These are phyloP conservation scores for Drosophila watanabei DNA, from an alignment of 1,140 invertebrate genomes.

Conservation along the genomic window DNA sequence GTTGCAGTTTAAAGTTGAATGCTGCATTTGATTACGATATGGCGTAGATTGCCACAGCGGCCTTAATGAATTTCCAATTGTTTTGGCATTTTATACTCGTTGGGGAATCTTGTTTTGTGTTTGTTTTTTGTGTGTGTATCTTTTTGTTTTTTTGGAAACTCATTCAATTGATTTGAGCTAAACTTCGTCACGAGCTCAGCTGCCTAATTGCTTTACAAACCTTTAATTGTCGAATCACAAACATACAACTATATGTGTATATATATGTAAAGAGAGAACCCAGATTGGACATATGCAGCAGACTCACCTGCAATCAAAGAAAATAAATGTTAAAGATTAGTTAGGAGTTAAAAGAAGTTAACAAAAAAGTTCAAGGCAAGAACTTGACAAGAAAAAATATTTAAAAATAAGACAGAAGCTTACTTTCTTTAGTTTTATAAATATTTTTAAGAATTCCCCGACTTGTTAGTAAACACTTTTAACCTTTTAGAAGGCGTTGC, in stretches of 20 bases:
- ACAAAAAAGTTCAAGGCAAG: not conserved
- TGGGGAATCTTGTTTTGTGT: conserved; percentile 25
- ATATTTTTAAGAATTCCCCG: not conserved
- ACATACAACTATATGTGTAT: conserved; percentile 7
- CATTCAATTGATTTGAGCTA: conserved; percentile 53
- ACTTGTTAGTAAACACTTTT: not conserved
- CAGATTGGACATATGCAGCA: conserved; percentile 21
- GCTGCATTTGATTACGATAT: conserved; percentile 49
- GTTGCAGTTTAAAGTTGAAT: conserved; percentile 71
- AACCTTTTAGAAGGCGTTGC: not conserved
- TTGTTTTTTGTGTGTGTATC: conserved; percentile 13
- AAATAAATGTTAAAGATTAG: conserved; percentile 44
- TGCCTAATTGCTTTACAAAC: conserved; percentile 74
- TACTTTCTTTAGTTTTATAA: not conserved
- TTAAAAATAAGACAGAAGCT: not conserved
- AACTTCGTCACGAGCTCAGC: conserved; percentile 64
- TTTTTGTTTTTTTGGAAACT: conserved; percentile 60
- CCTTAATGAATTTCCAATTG: conserved; percentile 80
- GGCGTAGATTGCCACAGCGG: conserved; percentile 43
- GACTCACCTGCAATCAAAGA: conserved; percentile 68
- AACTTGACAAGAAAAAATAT: not conserved
- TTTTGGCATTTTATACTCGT: conserved; percentile 44
- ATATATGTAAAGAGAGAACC: conserved; percentile 26
- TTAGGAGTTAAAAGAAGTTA: conserved; percentile 2
- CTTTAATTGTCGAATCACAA: conserved; percentile 75